These are phyloP conservation scores for Campylorhamphus procurvoides DNA, from an alignment of 2,113 vertebrate genomes.

Conservation along the genomic window DNA sequence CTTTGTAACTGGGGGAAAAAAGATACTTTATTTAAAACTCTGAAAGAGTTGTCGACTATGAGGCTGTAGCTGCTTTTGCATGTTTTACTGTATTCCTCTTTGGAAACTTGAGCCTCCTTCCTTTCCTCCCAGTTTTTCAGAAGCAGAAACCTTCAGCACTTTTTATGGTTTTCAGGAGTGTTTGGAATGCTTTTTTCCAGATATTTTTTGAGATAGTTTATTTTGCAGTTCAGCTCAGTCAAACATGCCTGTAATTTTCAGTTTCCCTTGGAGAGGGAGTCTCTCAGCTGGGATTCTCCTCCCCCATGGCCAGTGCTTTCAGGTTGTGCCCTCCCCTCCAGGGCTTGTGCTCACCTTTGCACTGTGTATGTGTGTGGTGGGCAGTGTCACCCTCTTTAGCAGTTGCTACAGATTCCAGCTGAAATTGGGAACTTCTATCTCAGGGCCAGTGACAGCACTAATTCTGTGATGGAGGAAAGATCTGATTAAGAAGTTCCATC, in stretches of 20 bases:
- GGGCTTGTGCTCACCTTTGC: not conserved
- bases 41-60: not conserved
- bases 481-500: slow-evolving; percentile 11
- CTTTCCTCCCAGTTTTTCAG: not conserved
- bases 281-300: not conserved
- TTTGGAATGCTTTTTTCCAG: not conserved
- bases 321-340: not conserved
- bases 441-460: not conserved
- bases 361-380: not conserved
- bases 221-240: not conserved
- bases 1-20: not conserved
- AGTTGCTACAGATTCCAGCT: not conserved
- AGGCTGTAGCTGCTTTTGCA: not conserved
- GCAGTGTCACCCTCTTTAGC: not conserved
- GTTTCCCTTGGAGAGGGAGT: not conserved
- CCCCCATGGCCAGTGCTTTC: not conserved
- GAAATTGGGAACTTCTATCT: not conserved
- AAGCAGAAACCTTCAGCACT: not conserved
- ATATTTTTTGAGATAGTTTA: not conserved
- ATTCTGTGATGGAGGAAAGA: not conserved
- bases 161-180: not conserved
- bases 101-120: not conserved
- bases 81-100: not conserved
- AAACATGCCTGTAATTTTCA: not conserved
- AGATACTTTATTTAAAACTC: not conserved